Evolutionary conservation across 37 sponge, comb jelly and placozoan genomes (phyloP).

Genomic region (Bolinopsis microptera): DNA sequence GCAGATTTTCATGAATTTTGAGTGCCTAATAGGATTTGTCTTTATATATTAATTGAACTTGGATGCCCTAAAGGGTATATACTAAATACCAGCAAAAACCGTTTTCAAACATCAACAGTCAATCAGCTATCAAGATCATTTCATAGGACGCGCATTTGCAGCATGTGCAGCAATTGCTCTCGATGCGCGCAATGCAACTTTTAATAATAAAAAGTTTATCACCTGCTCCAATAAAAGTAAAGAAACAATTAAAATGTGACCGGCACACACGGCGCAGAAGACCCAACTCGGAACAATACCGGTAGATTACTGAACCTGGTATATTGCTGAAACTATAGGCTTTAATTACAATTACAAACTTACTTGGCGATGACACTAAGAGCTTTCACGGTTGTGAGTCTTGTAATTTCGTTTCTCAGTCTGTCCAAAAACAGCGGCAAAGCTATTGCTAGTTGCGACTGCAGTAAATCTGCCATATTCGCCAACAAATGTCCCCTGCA

Average conservation of each 20-base stretch:
- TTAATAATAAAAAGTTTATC: background rate
- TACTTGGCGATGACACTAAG: constrained; percentile 86
- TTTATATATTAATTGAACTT: too few relatives aligned
- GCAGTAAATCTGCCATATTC: constrained; percentile 77
- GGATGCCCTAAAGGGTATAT: too few relatives aligned
- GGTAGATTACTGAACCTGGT: background rate
- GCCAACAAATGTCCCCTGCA: constrained; percentile 84
- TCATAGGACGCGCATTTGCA: background rate
- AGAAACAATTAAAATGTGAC: background rate
- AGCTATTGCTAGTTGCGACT: constrained; percentile 73
- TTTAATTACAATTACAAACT: constrained; percentile 24
- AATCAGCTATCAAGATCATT: too few relatives aligned
- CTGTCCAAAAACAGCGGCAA: constrained; percentile 91
- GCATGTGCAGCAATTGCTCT: background rate
- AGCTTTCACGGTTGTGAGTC: constrained; percentile 90
- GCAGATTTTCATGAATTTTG: too few relatives aligned
- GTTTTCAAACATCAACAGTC: too few relatives aligned
- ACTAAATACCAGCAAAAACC: too few relatives aligned
- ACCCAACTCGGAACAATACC: background rate
- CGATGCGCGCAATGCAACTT: background rate
- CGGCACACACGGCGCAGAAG: background rate
- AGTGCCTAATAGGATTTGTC: too few relatives aligned
- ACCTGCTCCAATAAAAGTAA: background rate
- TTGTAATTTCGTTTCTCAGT: constrained; percentile 91
- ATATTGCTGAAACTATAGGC: too few relatives aligned